phyloP scores from a whole-genome alignment of 2,888 invertebrate species.

The Uloborus plumipes region DNA sequence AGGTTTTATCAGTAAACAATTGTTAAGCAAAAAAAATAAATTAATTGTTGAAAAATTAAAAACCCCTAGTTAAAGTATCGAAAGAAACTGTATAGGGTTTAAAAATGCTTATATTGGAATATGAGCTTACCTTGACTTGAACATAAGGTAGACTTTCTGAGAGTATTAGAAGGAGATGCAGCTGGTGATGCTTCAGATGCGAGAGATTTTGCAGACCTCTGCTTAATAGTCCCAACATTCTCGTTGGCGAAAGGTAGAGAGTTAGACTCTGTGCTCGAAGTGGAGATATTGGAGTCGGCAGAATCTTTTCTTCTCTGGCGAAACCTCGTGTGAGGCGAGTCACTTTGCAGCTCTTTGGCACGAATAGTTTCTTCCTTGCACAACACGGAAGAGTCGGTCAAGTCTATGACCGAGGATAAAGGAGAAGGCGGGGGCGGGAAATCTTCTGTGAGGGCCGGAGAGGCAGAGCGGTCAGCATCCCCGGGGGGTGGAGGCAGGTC shows the following conservation, averaged over 20 bases:
- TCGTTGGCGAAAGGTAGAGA: conserved; percentile 96
- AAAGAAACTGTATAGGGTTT: no score
- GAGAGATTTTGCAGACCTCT: conserved; percentile 75
- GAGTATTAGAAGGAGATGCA: conserved; percentile 51
- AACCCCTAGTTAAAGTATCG: no score
- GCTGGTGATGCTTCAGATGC: conserved; percentile 45
- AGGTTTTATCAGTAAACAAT: no score
- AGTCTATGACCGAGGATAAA: conserved; percentile 64
- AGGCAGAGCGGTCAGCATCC: conserved; percentile 33
- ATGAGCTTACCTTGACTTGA: conserved; percentile 40
- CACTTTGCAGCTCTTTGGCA: conserved; percentile 58
- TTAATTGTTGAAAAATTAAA: no score
- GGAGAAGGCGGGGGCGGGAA: conserved; percentile 71
- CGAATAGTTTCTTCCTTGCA: conserved; percentile 34
- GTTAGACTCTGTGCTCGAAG: conserved; percentile 89
- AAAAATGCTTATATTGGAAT: neutral
- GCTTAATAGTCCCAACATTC: conserved; percentile 96
- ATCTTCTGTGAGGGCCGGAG: conserved; percentile 67
- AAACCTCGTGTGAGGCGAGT: conserved; percentile 36
- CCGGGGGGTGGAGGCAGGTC: conserved; percentile 36
- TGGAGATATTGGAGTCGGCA: conserved; percentile 64
- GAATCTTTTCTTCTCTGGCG: conserved; percentile 64
- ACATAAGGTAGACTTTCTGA: conserved; percentile 44
- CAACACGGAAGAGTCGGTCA: conserved; percentile 23
- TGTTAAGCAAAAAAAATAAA: no score